Evolutionary conservation across 2,797 vertebrate species (phyloP).

Genomic region (Ataeniobius toweri): DNA sequence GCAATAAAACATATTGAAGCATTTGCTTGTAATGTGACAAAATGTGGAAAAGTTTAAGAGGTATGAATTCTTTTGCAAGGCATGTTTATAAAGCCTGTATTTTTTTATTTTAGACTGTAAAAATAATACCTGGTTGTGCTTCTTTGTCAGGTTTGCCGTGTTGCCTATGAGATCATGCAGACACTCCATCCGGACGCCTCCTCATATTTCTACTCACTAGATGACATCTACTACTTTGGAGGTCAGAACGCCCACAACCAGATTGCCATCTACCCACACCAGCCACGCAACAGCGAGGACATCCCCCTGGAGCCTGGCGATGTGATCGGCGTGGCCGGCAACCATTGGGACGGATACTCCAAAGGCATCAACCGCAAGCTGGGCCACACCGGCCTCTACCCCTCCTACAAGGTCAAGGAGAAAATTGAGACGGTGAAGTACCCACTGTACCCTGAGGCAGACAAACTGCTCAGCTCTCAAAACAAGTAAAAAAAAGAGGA

Average conservation of each 20-base stretch:
- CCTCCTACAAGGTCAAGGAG: conserved; percentile 98
- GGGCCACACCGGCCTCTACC: conserved; percentile 95
- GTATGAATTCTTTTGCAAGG: neutral
- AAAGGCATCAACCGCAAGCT: conserved; percentile 97
- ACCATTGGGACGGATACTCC: conserved; percentile 98
- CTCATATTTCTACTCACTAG: conserved; percentile 93
- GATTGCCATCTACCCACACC: conserved; percentile 93
- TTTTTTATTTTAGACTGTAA: neutral
- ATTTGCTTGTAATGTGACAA: too few relatives aligned
- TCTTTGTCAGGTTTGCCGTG: conserved; percentile 89
- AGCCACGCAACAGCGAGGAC: conserved; percentile 90
- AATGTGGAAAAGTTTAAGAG: neutral
- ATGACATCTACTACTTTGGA: conserved; percentile 99
- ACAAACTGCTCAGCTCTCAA: conserved; percentile 84
- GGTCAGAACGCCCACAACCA: conserved; percentile 99
- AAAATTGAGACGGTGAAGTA: conserved; percentile 98
- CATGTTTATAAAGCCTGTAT: neutral
- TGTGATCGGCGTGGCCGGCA: conserved; percentile 95
- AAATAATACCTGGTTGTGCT: conserved; percentile 20
- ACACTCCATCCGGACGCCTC: conserved; percentile 96
- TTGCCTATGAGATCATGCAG: conserved; percentile 99
- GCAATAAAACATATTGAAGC: neutral
- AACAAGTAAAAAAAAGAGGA: conserved; percentile 64
- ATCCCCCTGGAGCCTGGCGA: conserved; percentile 96
- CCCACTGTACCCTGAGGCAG: conserved; percentile 94